A percentile compares a stretch with the other conserved stretches of the same genome.
These are phyloP conservation scores for Labrus mixtus DNA, from an alignment of 2,113 vertebrate species.

Conservation along the genomic window DNA sequence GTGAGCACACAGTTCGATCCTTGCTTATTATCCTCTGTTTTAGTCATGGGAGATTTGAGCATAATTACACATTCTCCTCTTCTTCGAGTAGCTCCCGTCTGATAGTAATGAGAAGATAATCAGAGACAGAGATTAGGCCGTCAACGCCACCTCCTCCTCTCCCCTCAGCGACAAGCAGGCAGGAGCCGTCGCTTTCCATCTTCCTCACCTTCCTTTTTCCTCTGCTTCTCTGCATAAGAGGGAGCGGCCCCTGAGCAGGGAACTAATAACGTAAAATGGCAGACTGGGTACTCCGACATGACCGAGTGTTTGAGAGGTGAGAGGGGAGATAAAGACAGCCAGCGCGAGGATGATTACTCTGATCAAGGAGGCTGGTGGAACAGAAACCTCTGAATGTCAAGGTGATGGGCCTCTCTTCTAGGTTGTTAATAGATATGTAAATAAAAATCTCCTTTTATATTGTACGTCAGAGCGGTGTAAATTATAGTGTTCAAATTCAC, in stretches of 20 bases:
- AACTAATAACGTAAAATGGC: slow-evolving; percentile 75
- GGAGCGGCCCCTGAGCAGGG: slow-evolving; percentile 47
- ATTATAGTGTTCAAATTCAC: too few relatives aligned
- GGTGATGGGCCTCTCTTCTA: not conserved
- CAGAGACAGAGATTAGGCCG: slow-evolving; percentile 80
- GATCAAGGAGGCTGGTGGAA: slow-evolving; percentile 48
- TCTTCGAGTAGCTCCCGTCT: slow-evolving; percentile 72
- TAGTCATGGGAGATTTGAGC: slow-evolving; percentile 74
- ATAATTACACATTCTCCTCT: slow-evolving; percentile 79
- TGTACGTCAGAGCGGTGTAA: too few relatives aligned
- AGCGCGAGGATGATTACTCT: slow-evolving; percentile 61
- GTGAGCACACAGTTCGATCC: slow-evolving; percentile 48
- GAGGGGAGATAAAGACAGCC: slow-evolving; percentile 51
- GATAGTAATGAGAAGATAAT: slow-evolving; percentile 85
- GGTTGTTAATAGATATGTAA: too few relatives aligned
- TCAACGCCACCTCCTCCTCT: slow-evolving; percentile 62
- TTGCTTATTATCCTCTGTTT: slow-evolving; percentile 70
- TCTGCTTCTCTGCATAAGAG: slow-evolving; percentile 39
- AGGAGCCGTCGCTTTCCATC: slow-evolving; percentile 64
- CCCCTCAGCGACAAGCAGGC: slow-evolving; percentile 51
- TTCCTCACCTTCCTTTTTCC: slow-evolving; percentile 47
- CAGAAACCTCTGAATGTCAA: slow-evolving; percentile 23
- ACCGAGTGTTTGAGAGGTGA: slow-evolving; percentile 53
- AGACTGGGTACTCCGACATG: slow-evolving; percentile 51
- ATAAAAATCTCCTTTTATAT: too few relatives aligned